phyloP scores from a whole-genome alignment of 2,888 invertebrate genomes.

The Blomia tropicalis region DNA sequence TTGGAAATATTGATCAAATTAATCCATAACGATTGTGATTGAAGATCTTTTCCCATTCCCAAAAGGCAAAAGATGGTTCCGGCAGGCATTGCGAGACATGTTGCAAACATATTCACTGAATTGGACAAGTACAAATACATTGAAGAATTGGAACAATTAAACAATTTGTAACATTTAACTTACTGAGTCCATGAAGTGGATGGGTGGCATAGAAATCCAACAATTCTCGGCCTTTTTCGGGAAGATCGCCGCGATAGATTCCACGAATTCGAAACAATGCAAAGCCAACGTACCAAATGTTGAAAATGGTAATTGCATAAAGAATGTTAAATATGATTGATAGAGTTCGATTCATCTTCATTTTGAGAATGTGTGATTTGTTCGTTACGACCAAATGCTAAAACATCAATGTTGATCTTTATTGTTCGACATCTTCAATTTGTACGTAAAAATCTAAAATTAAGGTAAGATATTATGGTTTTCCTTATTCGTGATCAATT shows the following conservation, averaged over 20 bases:
- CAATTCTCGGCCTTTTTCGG: not conserved
- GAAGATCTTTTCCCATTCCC: conserved; percentile 4
- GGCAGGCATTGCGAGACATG: not conserved
- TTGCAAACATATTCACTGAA: not conserved
- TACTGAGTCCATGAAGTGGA: not conserved
- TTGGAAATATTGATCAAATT: not conserved
- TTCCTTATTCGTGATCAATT: not conserved
- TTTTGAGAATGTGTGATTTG: not conserved
- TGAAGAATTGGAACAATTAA: not conserved
- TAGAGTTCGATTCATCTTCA: not conserved
- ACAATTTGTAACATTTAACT: not conserved
- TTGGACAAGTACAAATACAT: not conserved
- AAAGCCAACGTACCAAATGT: not conserved
- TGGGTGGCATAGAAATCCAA: not conserved
- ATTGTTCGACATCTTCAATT: not conserved
- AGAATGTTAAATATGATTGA: not conserved
- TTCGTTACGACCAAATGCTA: not conserved
- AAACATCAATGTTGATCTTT: not conserved
- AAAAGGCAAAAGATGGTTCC: not conserved
- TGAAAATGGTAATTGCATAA: not conserved
- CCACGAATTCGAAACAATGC: not conserved
- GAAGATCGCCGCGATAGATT: not conserved
- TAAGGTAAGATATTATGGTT: too few species aligned
- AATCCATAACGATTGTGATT: not conserved
- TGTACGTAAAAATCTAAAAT: too few species aligned